Evolutionary conservation across 2,888 invertebrate genomes (phyloP), one percentile per base, ranked within the genome.

Genomic region (Tipula lateralis): DNA sequence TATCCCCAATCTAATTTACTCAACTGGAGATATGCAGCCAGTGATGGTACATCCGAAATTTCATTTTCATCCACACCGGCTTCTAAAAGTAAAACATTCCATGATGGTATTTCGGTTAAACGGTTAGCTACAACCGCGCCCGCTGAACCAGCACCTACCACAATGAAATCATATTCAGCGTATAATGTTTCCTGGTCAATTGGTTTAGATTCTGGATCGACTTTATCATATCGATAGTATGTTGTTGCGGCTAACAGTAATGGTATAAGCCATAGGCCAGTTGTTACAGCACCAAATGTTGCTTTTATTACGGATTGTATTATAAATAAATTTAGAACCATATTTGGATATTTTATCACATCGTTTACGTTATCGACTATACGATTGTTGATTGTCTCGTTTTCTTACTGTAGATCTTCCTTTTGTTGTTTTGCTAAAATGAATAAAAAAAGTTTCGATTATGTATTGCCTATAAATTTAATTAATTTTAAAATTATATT

Each of bases 61-160:
- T 96, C 96, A 90, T 96, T 96, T 89, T 96, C 96, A 87, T 96
- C 96, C 0, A 95, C 95, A 30, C 96, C 97, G 81, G 95, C 96
- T 90, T 97, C 97, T 84, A 97, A 89, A 5, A 97, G 91, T 34
- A 97, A 91, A 0, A 96, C 93, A 86, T 93, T 94, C 96, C 96
- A 96, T 81, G 92, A 91, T 4, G 93, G 91, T 80, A 95, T 91
- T 89, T 96, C 96, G 16, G 94, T 94, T 83, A 96, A 90, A 19
- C 97, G 92, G 88, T 92, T 96, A 7, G 97, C 96, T 1, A 97
- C 93, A 1, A 97, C 97, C 0, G 97, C 96, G 0, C 97, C 97
- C 0, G 97, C 97, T 0, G 96, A 96, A 0, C 97, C 97, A 1
- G 95, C 96, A 2, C 97, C 97, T 3, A 97, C 92, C 1, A 96